Evolutionary conservation across 1,140 invertebrate species (phyloP).

Genomic region (Lepidurus arcticus): DNA sequence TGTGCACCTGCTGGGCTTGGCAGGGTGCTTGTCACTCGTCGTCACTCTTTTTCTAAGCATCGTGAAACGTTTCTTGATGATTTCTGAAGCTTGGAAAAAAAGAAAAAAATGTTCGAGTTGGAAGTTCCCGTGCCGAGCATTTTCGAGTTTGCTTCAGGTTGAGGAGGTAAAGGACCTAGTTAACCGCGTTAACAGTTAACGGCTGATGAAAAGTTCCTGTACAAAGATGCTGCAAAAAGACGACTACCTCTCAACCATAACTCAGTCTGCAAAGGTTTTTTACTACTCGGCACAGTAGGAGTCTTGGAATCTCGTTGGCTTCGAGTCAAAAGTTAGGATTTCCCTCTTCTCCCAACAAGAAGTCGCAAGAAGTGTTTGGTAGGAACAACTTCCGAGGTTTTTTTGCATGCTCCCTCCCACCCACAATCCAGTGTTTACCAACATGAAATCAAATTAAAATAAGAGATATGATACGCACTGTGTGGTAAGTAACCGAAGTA

Average conservation of each 20-base stretch:
- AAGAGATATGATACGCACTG: no score
- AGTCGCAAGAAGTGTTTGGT: background rate
- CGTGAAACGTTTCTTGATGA: slow-evolving; percentile 19
- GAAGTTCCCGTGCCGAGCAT: background rate
- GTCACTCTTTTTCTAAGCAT: background rate
- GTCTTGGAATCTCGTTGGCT: slow-evolving; percentile 13
- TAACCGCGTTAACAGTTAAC: slow-evolving; percentile 21
- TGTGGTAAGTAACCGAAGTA: no score
- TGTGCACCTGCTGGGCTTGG: slow-evolving; percentile 11
- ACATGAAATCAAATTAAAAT: no score
- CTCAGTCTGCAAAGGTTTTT: slow-evolving; percentile 5
- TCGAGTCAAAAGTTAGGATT: background rate
- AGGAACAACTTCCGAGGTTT: background rate
- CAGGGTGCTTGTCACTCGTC: slow-evolving; percentile 20
- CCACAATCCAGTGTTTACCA: background rate
- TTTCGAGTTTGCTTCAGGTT: background rate
- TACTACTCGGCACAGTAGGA: background rate
- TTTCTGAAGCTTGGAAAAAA: background rate
- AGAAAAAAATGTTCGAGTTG: background rate
- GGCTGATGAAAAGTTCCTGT: slow-evolving; percentile 9
- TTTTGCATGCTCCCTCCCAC: background rate
- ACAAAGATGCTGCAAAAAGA: slow-evolving; percentile 18
- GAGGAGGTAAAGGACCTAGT: background rate
- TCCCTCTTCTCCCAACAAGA: background rate
- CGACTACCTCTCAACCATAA: background rate